Conservation (phyloP, 2,113 vertebrate genomes). For the Salminus brasiliensis region DNA sequence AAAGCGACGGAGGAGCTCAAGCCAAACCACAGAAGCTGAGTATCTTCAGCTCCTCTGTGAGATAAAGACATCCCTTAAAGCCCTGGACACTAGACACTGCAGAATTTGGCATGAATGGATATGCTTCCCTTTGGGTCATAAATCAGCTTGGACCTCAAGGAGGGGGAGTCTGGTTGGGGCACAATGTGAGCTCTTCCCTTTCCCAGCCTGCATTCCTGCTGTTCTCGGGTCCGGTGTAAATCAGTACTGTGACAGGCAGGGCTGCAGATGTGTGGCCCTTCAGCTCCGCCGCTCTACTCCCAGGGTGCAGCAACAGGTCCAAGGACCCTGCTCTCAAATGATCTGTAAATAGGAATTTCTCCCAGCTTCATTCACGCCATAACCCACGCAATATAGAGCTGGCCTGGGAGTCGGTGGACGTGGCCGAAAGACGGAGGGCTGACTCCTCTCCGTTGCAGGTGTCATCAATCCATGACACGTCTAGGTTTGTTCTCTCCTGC, state of each 20-base stretch:
- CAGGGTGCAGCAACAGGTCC: conserved; percentile 4
- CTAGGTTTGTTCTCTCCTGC: conserved; percentile 46
- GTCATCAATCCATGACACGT: conserved; percentile 72
- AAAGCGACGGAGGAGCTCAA: neutral
- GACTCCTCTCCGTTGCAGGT: conserved; percentile 69
- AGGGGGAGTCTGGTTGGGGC: neutral
- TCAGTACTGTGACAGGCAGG: conserved; percentile 40
- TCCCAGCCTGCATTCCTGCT: conserved; percentile 50
- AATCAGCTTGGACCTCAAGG: conserved; percentile 44
- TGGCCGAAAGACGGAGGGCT: neutral
- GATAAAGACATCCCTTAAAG: conserved; percentile 33
- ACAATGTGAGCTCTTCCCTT: conserved; percentile 40
- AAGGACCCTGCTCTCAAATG: conserved; percentile 23
- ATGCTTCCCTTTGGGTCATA: conserved; percentile 43
- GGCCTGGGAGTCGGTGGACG: conserved; percentile 14
- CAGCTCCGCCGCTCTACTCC: conserved; percentile 10
- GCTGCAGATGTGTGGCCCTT: conserved; percentile 57
- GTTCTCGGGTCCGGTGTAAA: conserved; percentile 45
- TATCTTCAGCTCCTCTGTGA: conserved; percentile 6
- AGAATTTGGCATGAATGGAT: conserved; percentile 42
- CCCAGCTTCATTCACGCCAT: conserved; percentile 12
- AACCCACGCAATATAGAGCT: conserved; percentile 18
- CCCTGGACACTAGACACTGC: conserved; percentile 28
- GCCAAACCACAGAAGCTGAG: neutral
- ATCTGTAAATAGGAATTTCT: conserved; percentile 48